Evolutionary conservation across 2,113 vertebrate genomes (phyloP).

Genomic region (Chionis minor): DNA sequence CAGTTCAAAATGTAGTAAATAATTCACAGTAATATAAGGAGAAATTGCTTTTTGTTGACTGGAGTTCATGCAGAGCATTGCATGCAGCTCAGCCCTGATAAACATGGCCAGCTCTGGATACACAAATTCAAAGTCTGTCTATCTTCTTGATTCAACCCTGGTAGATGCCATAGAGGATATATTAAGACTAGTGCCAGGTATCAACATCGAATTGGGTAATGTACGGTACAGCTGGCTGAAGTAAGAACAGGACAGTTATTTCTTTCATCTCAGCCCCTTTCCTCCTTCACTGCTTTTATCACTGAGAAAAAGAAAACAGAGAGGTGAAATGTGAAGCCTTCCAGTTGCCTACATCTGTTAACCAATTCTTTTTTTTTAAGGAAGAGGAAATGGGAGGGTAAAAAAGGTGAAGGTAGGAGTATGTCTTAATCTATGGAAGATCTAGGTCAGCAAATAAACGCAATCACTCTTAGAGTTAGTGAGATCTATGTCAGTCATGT

Average conservation of each 20-base stretch:
- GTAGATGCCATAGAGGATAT: background rate
- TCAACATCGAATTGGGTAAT: background rate
- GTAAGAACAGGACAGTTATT: background rate
- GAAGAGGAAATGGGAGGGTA: slow-evolving; percentile 28
- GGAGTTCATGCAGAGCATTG: background rate
- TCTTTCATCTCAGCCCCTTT: background rate
- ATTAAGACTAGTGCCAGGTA: background rate
- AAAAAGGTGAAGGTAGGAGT: slow-evolving; percentile 25
- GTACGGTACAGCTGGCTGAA: background rate
- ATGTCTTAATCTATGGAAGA: slow-evolving; percentile 3
- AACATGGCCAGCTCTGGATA: background rate
- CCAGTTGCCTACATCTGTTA: slow-evolving; percentile 22
- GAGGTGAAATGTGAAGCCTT: slow-evolving; percentile 21
- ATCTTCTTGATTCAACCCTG: background rate
- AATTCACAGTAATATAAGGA: slow-evolving; percentile 4
- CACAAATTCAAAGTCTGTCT: background rate
- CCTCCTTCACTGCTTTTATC: background rate
- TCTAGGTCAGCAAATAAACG: slow-evolving; percentile 38
- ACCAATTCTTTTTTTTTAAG: slow-evolving; percentile 18
- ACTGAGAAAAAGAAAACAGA: background rate
- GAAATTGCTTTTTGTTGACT: slow-evolving; percentile 15
- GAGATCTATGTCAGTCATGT: background rate
- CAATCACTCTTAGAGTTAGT: slow-evolving; percentile 6
- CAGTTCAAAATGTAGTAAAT: slow-evolving; percentile 42
- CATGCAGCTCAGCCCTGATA: background rate